Percentiles rank a stretch among this genome's conserved stretches.
Evolutionary conservation across 2,888 invertebrate genomes (phyloP).

Genomic region (Byasa hedistus): DNA sequence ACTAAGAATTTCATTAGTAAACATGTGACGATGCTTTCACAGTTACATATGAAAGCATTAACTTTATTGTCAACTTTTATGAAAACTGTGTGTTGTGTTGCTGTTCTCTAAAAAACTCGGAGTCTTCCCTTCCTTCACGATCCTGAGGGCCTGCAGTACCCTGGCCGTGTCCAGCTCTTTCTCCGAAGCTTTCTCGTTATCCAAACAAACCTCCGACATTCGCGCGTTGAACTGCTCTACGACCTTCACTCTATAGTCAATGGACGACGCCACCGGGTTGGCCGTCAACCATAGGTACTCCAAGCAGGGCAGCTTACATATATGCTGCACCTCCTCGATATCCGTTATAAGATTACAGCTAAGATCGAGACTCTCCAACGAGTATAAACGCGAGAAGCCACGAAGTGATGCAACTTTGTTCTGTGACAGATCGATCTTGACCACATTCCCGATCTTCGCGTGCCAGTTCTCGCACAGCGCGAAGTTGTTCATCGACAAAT

Average conservation of each 20-base stretch:
- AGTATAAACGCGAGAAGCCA: conserved; percentile 91
- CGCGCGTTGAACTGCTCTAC: conserved; percentile 92
- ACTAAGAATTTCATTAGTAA: conserved; percentile 1
- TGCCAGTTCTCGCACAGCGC: conserved; percentile 87
- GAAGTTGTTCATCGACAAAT: conserved; percentile 90
- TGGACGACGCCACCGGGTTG: conserved; percentile 91
- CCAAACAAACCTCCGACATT: conserved; percentile 90
- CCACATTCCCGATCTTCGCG: conserved; percentile 92
- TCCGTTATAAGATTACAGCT: conserved; percentile 91
- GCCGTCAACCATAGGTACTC: conserved; percentile 93
- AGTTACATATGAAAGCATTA: conserved; percentile 25
- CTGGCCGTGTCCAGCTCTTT: conserved; percentile 95
- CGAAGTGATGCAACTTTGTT: conserved; percentile 87
- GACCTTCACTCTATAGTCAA: conserved; percentile 95
- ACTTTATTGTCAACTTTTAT: conserved; percentile 65
- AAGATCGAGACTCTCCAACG: conserved; percentile 90
- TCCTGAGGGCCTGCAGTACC: conserved; percentile 91
- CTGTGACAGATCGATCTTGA: conserved; percentile 90
- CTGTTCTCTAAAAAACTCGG: conserved; percentile 78
- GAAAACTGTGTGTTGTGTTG: conserved; percentile 68
- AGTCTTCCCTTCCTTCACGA: conserved; percentile 85
- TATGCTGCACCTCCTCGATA: conserved; percentile 88
- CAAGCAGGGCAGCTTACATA: conserved; percentile 91
- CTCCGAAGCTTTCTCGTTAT: conserved; percentile 91
- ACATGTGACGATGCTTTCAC: conserved; percentile 8